Evolutionary conservation across 2,113 vertebrate genomes (phyloP), one percentile per base, ranked within the genome.

Genomic region (Paracanthobrama guichenoti): DNA sequence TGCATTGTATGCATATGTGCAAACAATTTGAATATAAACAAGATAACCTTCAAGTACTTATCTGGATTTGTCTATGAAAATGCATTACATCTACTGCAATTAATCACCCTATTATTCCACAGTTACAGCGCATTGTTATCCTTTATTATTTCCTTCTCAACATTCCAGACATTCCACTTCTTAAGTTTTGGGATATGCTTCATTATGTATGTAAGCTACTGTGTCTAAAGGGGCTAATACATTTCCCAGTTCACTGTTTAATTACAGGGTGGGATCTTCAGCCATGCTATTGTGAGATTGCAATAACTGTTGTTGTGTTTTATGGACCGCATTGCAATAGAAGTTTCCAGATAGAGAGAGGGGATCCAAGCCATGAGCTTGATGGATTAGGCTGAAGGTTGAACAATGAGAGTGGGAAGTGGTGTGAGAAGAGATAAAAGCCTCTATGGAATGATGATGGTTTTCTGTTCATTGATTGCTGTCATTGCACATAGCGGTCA

Each of bases 301-400:
- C 59, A 31, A 82, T 76, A 79, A 72, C 57, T 74, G 83, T 72
- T 66, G 46, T 53, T 39, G 28, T 57, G 55, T 71, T 86, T 71
- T 42, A 55, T 59, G 72, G 39, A 42, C 18, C 22, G 55, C 39
- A 55, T 59, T 83, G 78, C 75, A 82, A 79, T 64, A 42, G 10
- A 75, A 39, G 28, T 53, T 69, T n/a, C 3, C 42, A 72, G 42
- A 78, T 31, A 72, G 64, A 39, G 84, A 44, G 35, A 72, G 53
- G 20, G 74, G 18, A 57, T 57, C 74, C 44, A 26, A 79, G 48
- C 44, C 48, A 80, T 42, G 22, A 64, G 62, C 13, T 53, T 86
- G 83, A 86, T 85, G 88, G 42, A 83, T 79, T 83, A 44, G 69
- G 79, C 50, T 55, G 31, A 82, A 79, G 55, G 76, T 79, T 73